Percentiles rank a stretch among this genome's conserved stretches.
These are phyloP conservation scores for Nesometra sesokonis DNA, from an alignment of 35 echinoderm and acorn worm species.

Conservation along the genomic window DNA sequence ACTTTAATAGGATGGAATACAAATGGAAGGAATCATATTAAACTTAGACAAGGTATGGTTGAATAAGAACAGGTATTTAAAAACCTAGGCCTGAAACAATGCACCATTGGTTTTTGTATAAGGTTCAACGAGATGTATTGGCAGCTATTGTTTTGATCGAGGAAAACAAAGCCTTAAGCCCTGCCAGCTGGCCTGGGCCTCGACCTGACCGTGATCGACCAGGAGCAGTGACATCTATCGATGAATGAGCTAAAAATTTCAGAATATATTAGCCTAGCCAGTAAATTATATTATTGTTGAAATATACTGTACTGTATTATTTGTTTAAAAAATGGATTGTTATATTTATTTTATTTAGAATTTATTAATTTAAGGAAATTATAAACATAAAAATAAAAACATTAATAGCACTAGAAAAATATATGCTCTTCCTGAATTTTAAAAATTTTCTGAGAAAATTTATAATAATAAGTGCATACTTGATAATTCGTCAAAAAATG, in stretches of 20 bases:
- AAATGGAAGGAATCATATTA: neutral
- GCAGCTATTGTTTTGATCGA: neutral
- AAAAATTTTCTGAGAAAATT: too few species aligned
- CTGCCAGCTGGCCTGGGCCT: neutral
- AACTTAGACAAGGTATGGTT: neutral
- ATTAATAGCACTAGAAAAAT: too few species aligned
- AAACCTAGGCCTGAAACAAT: neutral
- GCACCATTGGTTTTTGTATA: neutral
- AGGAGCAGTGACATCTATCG: neutral
- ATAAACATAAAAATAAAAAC: too few species aligned
- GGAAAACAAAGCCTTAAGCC: neutral
- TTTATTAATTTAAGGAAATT: too few species aligned
- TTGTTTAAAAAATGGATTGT: too few species aligned
- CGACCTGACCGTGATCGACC: neutral
- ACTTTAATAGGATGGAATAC: neutral
- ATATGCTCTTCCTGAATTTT: too few species aligned
- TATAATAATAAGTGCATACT: too few species aligned
- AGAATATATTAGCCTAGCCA: too few species aligned
- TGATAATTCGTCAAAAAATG: too few species aligned
- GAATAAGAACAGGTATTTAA: neutral
- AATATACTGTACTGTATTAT: too few species aligned
- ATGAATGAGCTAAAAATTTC: neutral
- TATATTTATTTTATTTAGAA: too few species aligned
- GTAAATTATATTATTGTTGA: too few species aligned
- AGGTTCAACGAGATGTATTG: neutral